Evolutionary conservation across 2,888 invertebrate genomes (phyloP).

Genomic region (Saturnia japonica): DNA sequence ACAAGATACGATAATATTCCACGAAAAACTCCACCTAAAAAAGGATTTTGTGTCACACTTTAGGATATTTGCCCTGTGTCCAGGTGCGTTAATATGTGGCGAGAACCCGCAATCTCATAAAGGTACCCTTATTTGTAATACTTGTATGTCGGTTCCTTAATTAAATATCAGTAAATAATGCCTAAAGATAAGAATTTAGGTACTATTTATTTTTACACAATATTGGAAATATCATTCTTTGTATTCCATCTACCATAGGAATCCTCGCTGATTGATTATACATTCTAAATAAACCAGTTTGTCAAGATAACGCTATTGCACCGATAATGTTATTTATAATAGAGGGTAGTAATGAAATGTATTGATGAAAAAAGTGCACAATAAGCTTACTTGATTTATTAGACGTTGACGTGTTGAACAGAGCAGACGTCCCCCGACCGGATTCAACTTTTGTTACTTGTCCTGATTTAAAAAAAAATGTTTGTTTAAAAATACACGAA

Average conservation of each 20-base stretch:
- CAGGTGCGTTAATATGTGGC: not conserved
- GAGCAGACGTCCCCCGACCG: not conserved
- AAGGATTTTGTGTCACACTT: not conserved
- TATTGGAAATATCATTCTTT: too few species aligned
- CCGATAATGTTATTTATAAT: too few species aligned
- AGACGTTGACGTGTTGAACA: not conserved
- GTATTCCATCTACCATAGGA: too few species aligned
- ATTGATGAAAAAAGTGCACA: not conserved
- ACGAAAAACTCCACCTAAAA: not conserved
- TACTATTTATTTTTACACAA: too few species aligned
- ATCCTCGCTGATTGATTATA: too few species aligned
- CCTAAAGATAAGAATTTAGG: not conserved
- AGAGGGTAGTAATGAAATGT: not conserved
- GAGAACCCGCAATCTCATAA: not conserved
- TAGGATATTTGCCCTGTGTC: not conserved
- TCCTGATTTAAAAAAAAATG: too few species aligned
- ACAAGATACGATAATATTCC: not conserved
- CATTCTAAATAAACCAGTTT: too few species aligned
- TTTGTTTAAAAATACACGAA: not conserved
- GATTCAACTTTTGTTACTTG: not conserved
- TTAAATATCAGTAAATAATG: not conserved
- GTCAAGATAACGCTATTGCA: too few species aligned
- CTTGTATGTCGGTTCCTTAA: not conserved
- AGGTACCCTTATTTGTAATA: not conserved
- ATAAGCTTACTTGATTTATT: not conserved